Evolutionary conservation across 2,888 invertebrate species (phyloP).

Genomic region (Hirtodrosophila duncani): DNA sequence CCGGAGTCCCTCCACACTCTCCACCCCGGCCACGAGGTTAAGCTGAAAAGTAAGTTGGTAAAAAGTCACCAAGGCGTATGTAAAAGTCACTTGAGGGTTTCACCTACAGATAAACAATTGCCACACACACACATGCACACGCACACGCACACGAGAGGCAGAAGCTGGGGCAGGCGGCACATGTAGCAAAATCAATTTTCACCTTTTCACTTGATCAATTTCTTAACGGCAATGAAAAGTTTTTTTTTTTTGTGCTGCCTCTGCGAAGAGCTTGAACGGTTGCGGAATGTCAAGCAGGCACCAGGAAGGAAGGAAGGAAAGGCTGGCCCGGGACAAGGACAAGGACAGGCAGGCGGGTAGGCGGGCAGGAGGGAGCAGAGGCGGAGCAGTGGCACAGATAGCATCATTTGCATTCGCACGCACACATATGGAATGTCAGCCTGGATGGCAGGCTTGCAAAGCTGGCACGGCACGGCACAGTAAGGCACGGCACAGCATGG

Average conservation of each 20-base stretch:
- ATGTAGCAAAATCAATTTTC: slow-evolving; percentile 72
- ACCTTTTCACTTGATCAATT: slow-evolving; percentile 73
- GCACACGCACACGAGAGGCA: neutral
- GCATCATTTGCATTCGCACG: slow-evolving; percentile 62
- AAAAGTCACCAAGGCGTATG: slow-evolving; percentile 47
- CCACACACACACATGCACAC: slow-evolving; percentile 28
- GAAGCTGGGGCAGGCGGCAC: slow-evolving; percentile 32
- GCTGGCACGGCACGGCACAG: too few relatives aligned
- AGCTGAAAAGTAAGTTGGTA: slow-evolving; percentile 47
- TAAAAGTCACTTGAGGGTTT: slow-evolving; percentile 35
- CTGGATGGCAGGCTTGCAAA: too few relatives aligned
- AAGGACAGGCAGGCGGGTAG: neutral
- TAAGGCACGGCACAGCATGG: too few relatives aligned
- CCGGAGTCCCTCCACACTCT: neutral
- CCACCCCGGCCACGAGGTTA: slow-evolving; percentile 26
- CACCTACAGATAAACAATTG: slow-evolving; percentile 57
- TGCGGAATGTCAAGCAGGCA: slow-evolving; percentile 55
- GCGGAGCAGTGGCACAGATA: slow-evolving; percentile 48
- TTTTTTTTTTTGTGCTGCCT: too few relatives aligned
- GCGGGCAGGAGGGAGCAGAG: slow-evolving; percentile 6
- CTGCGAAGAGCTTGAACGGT: slow-evolving; percentile 39
- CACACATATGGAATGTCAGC: too few relatives aligned
- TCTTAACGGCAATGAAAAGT: slow-evolving; percentile 70
- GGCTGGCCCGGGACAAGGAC: neutral
- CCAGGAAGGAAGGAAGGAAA: neutral